Conservation (phyloP, 2,113 vertebrate genomes). For the Ameiurus melas region DNA sequence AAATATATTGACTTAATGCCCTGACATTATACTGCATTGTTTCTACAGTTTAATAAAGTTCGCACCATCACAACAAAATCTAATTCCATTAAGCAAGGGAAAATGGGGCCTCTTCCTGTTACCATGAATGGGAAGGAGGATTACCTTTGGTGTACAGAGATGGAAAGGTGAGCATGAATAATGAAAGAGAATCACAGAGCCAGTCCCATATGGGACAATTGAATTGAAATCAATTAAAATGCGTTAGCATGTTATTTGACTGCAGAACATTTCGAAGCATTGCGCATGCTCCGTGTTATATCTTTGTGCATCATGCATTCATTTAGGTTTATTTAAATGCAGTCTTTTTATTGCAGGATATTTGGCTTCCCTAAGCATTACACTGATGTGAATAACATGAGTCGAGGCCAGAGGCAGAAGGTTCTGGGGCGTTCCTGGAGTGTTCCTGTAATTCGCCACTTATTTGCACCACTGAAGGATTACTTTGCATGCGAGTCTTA, state of each 20-base stretch:
- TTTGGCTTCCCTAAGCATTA: slow-evolving; percentile 95
- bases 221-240: neutral
- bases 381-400: slow-evolving; percentile 86
- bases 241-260: neutral
- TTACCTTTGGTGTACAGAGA: slow-evolving; percentile 85
- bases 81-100: slow-evolving; percentile 84
- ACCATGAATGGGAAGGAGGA: slow-evolving; percentile 87
- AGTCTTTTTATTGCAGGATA: slow-evolving; percentile 73
- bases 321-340: neutral
- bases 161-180: slow-evolving; percentile 75
- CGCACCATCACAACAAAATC: slow-evolving; percentile 87
- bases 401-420: slow-evolving; percentile 81
- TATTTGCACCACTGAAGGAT: slow-evolving; percentile 93
- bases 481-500: slow-evolving; percentile 88
- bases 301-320: neutral
- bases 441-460: slow-evolving; percentile 89
- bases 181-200: neutral
- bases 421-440: slow-evolving; percentile 91
- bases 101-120: slow-evolving; percentile 80
- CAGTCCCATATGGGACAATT: too few species aligned
- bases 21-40: slow-evolving; percentile 33
- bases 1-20: neutral
- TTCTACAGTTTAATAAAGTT: slow-evolving; percentile 82
- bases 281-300: neutral
- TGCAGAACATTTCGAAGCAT: neutral